These are phyloP conservation scores for Lethrus apterus DNA, from an alignment of 1,140 invertebrate genomes.

Conservation along the genomic window DNA sequence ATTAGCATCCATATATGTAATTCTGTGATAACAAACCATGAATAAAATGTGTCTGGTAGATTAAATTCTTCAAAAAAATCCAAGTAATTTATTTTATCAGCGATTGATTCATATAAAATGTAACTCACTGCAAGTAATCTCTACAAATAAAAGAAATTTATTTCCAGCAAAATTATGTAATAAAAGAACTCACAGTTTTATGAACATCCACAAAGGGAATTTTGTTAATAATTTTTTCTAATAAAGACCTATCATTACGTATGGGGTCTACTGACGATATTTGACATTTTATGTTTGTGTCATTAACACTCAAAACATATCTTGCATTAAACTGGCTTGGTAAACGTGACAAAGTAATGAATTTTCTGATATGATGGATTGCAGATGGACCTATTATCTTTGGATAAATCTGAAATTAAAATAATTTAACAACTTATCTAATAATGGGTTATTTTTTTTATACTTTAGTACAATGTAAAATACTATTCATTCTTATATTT, in stretches of 20 bases:
- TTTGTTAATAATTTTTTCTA: constrained; percentile 24
- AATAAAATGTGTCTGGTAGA: constrained; percentile 70
- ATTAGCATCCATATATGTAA: constrained; percentile 79
- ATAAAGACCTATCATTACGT: constrained; percentile 7
- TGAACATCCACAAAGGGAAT: constrained; percentile 28
- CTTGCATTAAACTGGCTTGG: too few relatives aligned
- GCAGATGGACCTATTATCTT: too few relatives aligned
- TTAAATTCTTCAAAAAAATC: constrained; percentile 59
- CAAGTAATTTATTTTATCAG: constrained; percentile 52
- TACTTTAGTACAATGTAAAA: too few relatives aligned
- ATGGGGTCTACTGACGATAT: neutral
- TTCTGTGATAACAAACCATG: constrained; percentile 78
- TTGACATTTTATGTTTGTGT: constrained; percentile 12
- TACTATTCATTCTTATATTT: too few relatives aligned
- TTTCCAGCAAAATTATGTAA: neutral
- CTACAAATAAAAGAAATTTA: constrained; percentile 40
- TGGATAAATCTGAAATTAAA: too few relatives aligned
- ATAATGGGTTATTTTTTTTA: too few relatives aligned
- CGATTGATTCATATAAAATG: constrained; percentile 56
- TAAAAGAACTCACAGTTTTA: constrained; percentile 23
- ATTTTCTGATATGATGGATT: too few relatives aligned
- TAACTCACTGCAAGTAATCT: constrained; percentile 51
- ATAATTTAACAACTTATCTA: too few relatives aligned
- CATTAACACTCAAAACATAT: too few relatives aligned
- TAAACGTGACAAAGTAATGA: too few relatives aligned